Conservation (phyloP, 2,113 vertebrate genomes). For the Ia io region DNA sequence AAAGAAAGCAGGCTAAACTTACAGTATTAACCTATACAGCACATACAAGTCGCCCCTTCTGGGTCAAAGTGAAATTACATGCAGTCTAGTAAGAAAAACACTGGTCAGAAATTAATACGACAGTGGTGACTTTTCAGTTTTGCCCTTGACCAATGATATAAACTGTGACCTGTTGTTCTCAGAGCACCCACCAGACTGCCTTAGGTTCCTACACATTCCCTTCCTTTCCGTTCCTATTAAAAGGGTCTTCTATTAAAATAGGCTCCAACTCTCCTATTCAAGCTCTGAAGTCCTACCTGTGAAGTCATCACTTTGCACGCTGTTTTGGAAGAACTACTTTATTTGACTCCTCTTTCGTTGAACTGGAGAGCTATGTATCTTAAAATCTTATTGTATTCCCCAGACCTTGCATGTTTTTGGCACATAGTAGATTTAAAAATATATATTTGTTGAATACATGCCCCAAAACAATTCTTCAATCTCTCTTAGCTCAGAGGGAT, state of each 20-base stretch:
- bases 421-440: neutral
- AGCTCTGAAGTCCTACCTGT: neutral
- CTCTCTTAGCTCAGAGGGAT: neutral
- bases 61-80: neutral
- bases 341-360: neutral
- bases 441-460: neutral
- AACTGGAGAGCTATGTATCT: neutral
- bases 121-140: neutral
- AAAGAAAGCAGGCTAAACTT: slow-evolving; percentile 11
- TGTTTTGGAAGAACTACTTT: neutral
- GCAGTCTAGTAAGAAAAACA: neutral
- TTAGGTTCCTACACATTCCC: fast-evolving
- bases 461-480: neutral
- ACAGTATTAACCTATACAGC: neutral
- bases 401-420: neutral
- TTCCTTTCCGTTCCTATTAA: neutral
- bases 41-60: neutral
- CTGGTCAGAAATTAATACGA: neutral
- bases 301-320: neutral
- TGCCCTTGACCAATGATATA: neutral
- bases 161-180: fast-evolving
- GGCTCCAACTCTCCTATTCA: neutral
- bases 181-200: neutral
- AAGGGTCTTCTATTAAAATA: neutral
- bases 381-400: neutral